Conservation (phyloP, 2,888 invertebrate species). For the Mamestra brassicae region DNA sequence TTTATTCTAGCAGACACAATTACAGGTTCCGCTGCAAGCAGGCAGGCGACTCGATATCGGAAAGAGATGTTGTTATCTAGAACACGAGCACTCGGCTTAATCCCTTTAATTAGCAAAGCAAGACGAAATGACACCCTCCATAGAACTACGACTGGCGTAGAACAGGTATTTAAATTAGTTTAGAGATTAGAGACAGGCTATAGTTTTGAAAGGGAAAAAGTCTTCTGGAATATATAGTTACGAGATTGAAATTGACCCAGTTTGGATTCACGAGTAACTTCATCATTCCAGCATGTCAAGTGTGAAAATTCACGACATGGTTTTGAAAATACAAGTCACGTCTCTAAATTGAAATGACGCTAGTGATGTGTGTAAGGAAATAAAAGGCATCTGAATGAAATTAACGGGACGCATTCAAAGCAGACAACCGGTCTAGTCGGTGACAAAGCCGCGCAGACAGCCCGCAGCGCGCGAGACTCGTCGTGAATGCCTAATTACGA, state of each 20-base stretch:
- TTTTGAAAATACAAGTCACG: not conserved
- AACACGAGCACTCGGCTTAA: slow-evolving; percentile 75
- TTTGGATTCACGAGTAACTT: not conserved
- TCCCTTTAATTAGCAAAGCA: slow-evolving; percentile 83
- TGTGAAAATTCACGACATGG: not conserved
- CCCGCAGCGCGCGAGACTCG: slow-evolving; percentile 86
- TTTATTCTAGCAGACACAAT: slow-evolving; percentile 74
- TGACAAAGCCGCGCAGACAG: slow-evolving; percentile 83
- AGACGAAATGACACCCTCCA: slow-evolving; percentile 74
- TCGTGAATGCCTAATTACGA: slow-evolving; percentile 90
- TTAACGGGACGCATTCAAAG: slow-evolving; percentile 75
- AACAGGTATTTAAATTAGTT: slow-evolving; percentile 38
- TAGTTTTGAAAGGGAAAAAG: not conserved
- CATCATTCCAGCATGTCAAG: not conserved
- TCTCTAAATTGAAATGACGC: slow-evolving; percentile 27
- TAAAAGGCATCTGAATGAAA: slow-evolving; percentile 72
- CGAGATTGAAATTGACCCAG: not conserved
- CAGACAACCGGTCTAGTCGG: slow-evolving; percentile 85
- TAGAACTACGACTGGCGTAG: slow-evolving; percentile 44
- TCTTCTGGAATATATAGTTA: not conserved
- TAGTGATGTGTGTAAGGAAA: slow-evolving; percentile 60
- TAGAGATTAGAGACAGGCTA: not conserved
- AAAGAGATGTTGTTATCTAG: slow-evolving; percentile 75
- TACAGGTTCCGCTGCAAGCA: slow-evolving; percentile 71
- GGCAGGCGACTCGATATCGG: slow-evolving; percentile 69